Evolutionary conservation across 1,140 invertebrate species (phyloP).

Genomic region (Drosophila setifemur): DNA sequence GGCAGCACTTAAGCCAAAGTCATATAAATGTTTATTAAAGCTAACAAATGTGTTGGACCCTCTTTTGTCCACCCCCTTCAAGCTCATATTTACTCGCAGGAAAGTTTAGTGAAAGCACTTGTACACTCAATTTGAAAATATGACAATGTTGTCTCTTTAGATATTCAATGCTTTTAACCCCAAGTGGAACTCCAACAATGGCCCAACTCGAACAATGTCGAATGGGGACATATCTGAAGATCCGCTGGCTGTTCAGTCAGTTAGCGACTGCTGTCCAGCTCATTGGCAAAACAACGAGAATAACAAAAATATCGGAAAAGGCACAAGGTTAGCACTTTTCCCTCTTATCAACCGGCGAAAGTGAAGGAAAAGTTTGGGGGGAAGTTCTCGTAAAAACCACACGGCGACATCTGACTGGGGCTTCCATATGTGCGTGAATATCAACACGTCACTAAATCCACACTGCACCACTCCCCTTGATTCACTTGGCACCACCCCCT

Average conservation of each 20-base stretch:
- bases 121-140: constrained; percentile 76
- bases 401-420: constrained; percentile 46
- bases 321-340: constrained; percentile 69
- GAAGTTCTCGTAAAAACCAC: constrained; percentile 45
- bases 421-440: constrained; percentile 51
- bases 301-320: constrained; percentile 32
- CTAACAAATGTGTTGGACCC: constrained; percentile 58
- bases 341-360: constrained; percentile 32
- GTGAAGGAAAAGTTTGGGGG: neutral
- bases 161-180: constrained; percentile 78
- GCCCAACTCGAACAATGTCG: constrained; percentile 41
- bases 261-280: constrained; percentile 29
- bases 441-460: constrained; percentile 50
- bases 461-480: neutral
- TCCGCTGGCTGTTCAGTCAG: constrained; percentile 22
- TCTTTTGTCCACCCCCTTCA: neutral
- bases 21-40: constrained; percentile 78
- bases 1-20: constrained; percentile 65
- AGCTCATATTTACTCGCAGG: neutral
- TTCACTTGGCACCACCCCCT: neutral
- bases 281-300: neutral
- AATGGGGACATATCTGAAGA: constrained; percentile 23
- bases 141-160: constrained; percentile 72
- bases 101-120: constrained; percentile 47
- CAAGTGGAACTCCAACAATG: constrained; percentile 37